Base-by-base conservation (phyloP, 2,797 vertebrate species). In the Oceanodroma leucorhoa region DNA sequence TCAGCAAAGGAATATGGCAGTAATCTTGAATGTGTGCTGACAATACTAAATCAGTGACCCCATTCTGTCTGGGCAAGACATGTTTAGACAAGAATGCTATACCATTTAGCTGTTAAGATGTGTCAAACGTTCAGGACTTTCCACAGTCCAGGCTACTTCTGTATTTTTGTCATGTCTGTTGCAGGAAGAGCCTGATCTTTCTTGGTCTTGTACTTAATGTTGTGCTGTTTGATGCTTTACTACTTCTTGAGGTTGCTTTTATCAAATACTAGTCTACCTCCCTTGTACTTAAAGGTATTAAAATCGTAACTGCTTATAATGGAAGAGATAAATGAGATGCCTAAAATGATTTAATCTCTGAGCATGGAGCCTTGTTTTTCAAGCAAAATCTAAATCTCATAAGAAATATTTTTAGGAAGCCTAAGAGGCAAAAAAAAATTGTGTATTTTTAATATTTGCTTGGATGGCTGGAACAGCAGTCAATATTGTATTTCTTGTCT, bases 41-140 rank as follows among this genome's bases (percentile, higher is more conserved):
- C 89, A 83, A 66, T 54, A 21, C 2, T 6, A 36, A 66, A 40
- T 73, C n/a, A 34, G 7, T 86, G 51, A 38, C 34, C 18, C 13
- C 6, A 2, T 79, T 79, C 27, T 73, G 14, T 73, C 36, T 46
- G 40, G 41, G 12, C 34, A 65, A 53, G 71, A 41, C 22, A 43
- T 0, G 0, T 48, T 41, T 66, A 46, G 15, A 71, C 5, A 34
- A 57, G 54, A 69, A 45, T 65, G 36, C 53, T 55, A 0, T 38
- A 46, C 26, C 6, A 29, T 36, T 48, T 61, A 78, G 41, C 24
- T 43, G 3, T 43, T 84, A 76, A 57, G 36, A 40, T 58, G 8
- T 13, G 17, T 72, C 60, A 36, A 2, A 89, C 81, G 38, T 75
- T 76, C 17, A 55, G 45, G 30, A 54, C n/a, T 34, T 17, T 76